Evolutionary conservation across 2,113 vertebrate species (phyloP), one percentile per base, ranked within the genome.

Genomic region (Ciconia boyciana): DNA sequence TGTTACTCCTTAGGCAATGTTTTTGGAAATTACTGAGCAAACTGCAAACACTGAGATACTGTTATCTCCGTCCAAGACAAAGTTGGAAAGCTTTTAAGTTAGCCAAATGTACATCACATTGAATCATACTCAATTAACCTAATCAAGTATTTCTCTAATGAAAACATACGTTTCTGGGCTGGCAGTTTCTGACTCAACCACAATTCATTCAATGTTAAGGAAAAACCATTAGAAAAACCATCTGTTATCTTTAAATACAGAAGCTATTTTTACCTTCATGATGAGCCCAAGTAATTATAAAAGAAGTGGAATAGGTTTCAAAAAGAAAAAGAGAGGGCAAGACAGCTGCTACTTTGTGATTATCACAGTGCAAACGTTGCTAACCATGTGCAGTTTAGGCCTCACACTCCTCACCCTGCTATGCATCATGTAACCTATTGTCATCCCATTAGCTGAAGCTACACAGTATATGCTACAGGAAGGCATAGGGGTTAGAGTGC

Each of bases 231-330:
- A 97, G 95, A 91, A 97, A 97, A 60, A 22, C 97, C 97, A 98
- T 97, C 98, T 98, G 98, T 96, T 95, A 93, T 95, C 95, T 91
- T 95, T 94, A 97, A 98, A 98, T 97, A 98, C 93, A 89, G 91
- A 93, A 93, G 93, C 91, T 98, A 97, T 97, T 98, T 98, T 97
- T 96, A 95, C 41, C 4, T 76, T 83, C 65, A 16, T 62, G 65
- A 93, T 80, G 84, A 94, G 80, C 60, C 25, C 85, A 89, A 83
- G 95, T 89, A 97, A 97, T 97, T 95, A 97, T 60, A 94, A 96
- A 97, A 97, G 84, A 96, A 97, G 95, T 52, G 49, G 75, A 97
- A 71, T 90, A 92, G 82, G 90, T 96, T 97, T 91, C 69, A 78
- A 52, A 92, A 92, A 43, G 71, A 84, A 96, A 94, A 97, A 87